Evolutionary conservation across 2,113 vertebrate species (phyloP).

Genomic region (Amphiprion ocellaris): DNA sequence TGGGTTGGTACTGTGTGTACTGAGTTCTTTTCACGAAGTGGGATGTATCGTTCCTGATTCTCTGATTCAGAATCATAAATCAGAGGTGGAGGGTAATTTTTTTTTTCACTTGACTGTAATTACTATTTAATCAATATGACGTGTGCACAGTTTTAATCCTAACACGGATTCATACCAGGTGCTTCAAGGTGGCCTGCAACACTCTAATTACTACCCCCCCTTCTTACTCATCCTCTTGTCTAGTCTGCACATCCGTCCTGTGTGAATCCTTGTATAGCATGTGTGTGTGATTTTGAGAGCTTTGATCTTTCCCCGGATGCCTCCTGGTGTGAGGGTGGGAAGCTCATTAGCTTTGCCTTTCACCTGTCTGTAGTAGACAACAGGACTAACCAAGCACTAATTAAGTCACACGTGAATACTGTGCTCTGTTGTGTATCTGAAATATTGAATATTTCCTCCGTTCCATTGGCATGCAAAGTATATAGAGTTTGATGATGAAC

Average conservation of each 20-base stretch:
- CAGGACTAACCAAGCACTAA: slow-evolving; percentile 47
- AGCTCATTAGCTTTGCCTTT: slow-evolving; percentile 61
- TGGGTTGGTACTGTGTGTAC: too few species aligned
- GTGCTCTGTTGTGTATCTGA: slow-evolving; percentile 20
- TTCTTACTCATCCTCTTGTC: slow-evolving; percentile 43
- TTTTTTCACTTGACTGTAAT: background rate
- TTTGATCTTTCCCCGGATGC: slow-evolving; percentile 65
- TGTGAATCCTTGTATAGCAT: slow-evolving; percentile 31
- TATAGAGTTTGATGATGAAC: background rate
- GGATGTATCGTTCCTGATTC: background rate
- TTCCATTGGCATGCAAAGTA: background rate
- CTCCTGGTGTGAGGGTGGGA: slow-evolving; percentile 38
- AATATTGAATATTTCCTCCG: background rate
- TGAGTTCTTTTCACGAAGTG: background rate
- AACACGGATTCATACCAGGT: slow-evolving; percentile 54
- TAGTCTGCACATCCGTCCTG: slow-evolving; percentile 36
- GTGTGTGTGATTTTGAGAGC: slow-evolving; percentile 15
- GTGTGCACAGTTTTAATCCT: slow-evolving; percentile 28
- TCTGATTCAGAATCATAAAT: background rate
- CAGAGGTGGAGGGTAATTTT: background rate
- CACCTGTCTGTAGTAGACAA: slow-evolving; percentile 41
- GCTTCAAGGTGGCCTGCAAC: slow-evolving; percentile 48
- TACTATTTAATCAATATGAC: background rate
- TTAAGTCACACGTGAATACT: slow-evolving; percentile 38
- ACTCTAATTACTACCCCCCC: slow-evolving; percentile 37